phyloP scores from a whole-genome alignment of 2,797 vertebrate species.

The Micromesistius poutassou region DNA sequence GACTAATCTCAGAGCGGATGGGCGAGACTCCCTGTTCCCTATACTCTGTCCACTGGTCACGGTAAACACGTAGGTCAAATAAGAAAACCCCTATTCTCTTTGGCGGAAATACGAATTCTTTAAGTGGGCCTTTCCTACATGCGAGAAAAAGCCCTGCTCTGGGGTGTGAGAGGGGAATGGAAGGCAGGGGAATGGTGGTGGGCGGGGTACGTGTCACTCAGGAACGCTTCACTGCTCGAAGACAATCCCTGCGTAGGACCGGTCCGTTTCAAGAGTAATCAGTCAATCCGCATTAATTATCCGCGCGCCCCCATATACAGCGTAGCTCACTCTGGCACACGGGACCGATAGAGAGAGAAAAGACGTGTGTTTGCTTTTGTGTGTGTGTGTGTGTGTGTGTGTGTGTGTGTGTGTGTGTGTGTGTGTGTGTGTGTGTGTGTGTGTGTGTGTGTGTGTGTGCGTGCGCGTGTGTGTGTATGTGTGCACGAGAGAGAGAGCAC shows the following conservation, averaged over 20 bases:
- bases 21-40: too few species aligned
- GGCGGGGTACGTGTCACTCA: conserved; percentile 75
- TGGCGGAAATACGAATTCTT: conserved; percentile 8
- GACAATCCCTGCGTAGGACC: conserved; percentile 79
- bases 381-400: neutral
- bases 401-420: conserved; percentile 21
- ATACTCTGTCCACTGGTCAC: neutral
- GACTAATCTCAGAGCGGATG: too few species aligned
- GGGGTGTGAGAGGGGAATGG: conserved; percentile 11
- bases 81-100: conserved; percentile 9
- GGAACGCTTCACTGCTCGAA: conserved; percentile 74
- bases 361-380: too few species aligned
- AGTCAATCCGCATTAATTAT: conserved; percentile 86
- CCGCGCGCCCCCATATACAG: conserved; percentile 59
- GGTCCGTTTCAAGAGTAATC: conserved; percentile 86
- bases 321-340: conserved; percentile 65
- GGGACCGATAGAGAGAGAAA: conserved; percentile 35
- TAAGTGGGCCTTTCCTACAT: conserved; percentile 27
- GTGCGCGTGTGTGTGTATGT: conserved; percentile 19
- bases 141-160: conserved; percentile 56
- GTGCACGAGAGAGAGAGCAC: too few species aligned
- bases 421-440: conserved; percentile 23
- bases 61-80: conserved; percentile 5
- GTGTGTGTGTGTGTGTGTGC: conserved; percentile 24
- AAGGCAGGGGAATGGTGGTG: conserved; percentile 16